Evolutionary conservation across 2,113 vertebrate genomes (phyloP), one percentile per base, ranked within the genome.

Genomic region (Ahaetulla prasina): DNA sequence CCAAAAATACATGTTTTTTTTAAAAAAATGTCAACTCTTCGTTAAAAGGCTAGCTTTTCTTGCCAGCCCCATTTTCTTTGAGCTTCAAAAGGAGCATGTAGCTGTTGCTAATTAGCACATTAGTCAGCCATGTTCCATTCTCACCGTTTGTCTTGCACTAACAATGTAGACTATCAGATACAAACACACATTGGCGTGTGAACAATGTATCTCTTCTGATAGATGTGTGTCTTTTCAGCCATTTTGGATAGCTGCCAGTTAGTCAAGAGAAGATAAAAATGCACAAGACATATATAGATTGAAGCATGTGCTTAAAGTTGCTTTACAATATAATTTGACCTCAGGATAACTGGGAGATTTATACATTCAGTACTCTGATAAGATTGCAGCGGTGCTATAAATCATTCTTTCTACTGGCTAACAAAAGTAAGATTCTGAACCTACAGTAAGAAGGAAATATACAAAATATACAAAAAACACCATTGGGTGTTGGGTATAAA

Each of bases 261-360:
- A 91, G 55, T 85, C 93, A 49, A 11, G 88, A n/a, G 85, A 89
- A 47, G 80, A 50, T 85, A 92, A 94, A 92, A 84, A 86, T 0
- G 2, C 0, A 53, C 2, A 20, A 52, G 92, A 94, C 88, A 88
- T 52, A 12, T 92, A 1, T 86, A 93, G 94, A 90, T 93, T 91
- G 86, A 89, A 45, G 23, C 85, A 47, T 92, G 94, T 91, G 89
- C 54, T 93, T 94, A 2, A 88, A 94, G 30, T 14, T 43, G 89
- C 2, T 47, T 84, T 94, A 94, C 93, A 43, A 3, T 95, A 49
- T 93, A 90, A 92, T 50, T 52, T 95, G 85, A 85, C 95, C 45
- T 94, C 89, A 45, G 1, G 54, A 93, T 90, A 92, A 91, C 74
- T 60, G 88, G 90, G 90, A 95, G 95, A 96, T 95, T 95, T 93